Base-by-base conservation (phyloP, 2,888 invertebrate species). In the Cheilosia scutellata region DNA sequence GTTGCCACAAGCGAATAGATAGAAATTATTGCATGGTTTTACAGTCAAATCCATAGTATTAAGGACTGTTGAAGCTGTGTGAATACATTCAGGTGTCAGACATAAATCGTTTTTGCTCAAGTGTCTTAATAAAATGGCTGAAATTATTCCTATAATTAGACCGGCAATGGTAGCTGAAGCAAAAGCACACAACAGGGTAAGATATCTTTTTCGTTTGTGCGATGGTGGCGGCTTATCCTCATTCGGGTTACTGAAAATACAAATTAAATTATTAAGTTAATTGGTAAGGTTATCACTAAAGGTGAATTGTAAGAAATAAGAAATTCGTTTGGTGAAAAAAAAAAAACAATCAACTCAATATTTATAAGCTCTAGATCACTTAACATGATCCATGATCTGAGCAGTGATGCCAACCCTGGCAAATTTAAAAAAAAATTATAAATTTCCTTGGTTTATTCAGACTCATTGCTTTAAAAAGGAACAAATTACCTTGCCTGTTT, bases 151-250 rank as follows among this genome's bases (percentile, higher is more conserved):
- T 88, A 95, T 93, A 75, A 95, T 94, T 87, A 95, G 92, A 47
- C 95, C 94, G 70, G 95, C 91, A 80, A 95, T 94, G 87, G 95
- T 93, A 60, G 95, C 93, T 82, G 94, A 93, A 53, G 95, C 93
- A 79, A 95, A 93, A 57, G 93, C 92, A 78, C 94, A 93, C 9
- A 94, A 91, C 71, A 95, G 91, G 79, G 95, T 95, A 88, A 96
- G 93, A 55, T 95, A 94, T 88, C 95, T 93, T 92, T 96, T 96
- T 33, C 31, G 7, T 33, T 6, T 6, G 93, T 96, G 92, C 87
- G 95, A 94, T 47, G 95, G 96, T 88, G 96, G 94, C 87, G 96
- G 94, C 88, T 95, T 95, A 96, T 96, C 96, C 96, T 96, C 96
- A 93, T 95, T 95, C 89, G 96, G 96, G 92, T 96, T 96, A 93